Evolutionary conservation across 2,888 invertebrate genomes (phyloP), one percentile per base, ranked within the genome.

Genomic region (Ormyrus labotus): DNA sequence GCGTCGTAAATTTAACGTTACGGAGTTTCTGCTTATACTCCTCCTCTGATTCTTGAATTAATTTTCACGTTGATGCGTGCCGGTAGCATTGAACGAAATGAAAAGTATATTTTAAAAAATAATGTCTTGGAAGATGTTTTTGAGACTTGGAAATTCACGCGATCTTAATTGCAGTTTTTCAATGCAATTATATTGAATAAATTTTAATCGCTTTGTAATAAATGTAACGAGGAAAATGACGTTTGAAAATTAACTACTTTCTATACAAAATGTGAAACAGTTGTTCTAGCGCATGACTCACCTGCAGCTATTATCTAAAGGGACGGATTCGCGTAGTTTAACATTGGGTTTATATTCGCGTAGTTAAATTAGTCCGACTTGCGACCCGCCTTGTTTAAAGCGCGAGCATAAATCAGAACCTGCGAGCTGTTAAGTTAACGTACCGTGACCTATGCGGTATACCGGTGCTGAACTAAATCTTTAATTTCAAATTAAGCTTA

Each of bases 371-470:
- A 60, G 53, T 34, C 53, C 60, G 47, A 8, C 13, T 9, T 10
- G 50, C 69, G 64, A 64, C 63, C 69, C 70, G 34, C 58, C 73
- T 58, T 58, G 50, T 71, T 81, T 71, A 78, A 81, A 78, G 78
- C 71, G 71, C 67, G 67, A 68, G 47, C 67, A 81, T 83, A 81
- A 83, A 83, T 83, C 79, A 83, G 71, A 19, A 72, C 47, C 68
- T 10, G 63, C 77, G 61, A 74, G 80, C 70, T 75, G 69, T 82
- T 80, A 79, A 81, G 67, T 81, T 77, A 81, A 68, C 69, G 72
- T 80, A 69, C 75, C 82, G 71, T 78, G 78, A 80, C 80, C 71
- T 67, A 13, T 13, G 61, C 51, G 74, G 72, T 81, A 81, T 69
- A 74, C 81, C 65, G 64, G 70, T 72, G 75, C 61, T 57, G 65